Percentiles rank a stretch among this genome's conserved stretches.
These are phyloP conservation scores for Muschampia plurimacula DNA, from an alignment of 2,888 invertebrate species.

Conservation along the genomic window DNA sequence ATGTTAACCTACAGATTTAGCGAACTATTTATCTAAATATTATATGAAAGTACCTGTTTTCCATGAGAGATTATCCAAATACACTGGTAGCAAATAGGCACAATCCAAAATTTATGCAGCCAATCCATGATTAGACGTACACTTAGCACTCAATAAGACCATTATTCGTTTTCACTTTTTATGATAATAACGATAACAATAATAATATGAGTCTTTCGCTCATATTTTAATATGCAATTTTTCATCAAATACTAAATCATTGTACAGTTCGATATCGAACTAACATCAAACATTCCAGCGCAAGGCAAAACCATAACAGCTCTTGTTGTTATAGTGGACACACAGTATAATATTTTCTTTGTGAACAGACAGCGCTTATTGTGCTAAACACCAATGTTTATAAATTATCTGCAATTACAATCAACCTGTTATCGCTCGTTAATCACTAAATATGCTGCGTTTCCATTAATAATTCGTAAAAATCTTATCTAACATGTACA, in stretches of 20 bases:
- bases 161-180: constrained; percentile 34
- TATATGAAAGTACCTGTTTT: constrained; percentile 52
- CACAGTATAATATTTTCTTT: constrained; percentile 67
- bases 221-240: constrained; percentile 3
- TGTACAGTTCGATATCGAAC: constrained; percentile 51
- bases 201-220: not conserved
- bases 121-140: constrained; percentile 56
- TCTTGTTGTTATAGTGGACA: constrained; percentile 69
- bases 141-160: constrained; percentile 48
- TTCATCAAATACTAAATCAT: constrained; percentile 26
- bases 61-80: constrained; percentile 34
- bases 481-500: constrained; percentile 26
- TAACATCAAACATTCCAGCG: constrained; percentile 63
- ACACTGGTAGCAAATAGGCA: constrained; percentile 43
- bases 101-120: constrained; percentile 50
- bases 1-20: no score
- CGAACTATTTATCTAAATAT: no score
- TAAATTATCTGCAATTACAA: constrained; percentile 74
- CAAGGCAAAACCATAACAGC: constrained; percentile 68
- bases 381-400: constrained; percentile 76
- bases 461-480: constrained; percentile 43
- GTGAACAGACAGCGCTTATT: constrained; percentile 61
- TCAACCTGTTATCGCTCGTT: constrained; percentile 69
- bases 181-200: not conserved
- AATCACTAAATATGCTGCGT: constrained; percentile 55